Conservation (phyloP, 2,797 vertebrate genomes). For the Silurus lanzhouensis region DNA sequence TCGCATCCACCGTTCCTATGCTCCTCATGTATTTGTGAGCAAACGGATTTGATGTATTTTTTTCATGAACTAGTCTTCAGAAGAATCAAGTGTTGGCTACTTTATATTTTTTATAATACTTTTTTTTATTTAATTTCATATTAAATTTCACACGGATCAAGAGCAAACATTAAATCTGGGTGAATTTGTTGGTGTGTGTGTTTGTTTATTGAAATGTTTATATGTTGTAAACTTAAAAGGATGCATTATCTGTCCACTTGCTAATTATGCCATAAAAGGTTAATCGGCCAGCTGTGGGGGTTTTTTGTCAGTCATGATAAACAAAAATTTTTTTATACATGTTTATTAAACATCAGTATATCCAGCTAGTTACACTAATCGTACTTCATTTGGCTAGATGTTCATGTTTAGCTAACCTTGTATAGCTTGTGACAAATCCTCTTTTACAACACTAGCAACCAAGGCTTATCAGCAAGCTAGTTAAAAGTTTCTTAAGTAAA, state of each 20-base stretch:
- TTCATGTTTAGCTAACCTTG: neutral
- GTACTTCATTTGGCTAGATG: neutral
- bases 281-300: neutral
- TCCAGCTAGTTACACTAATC: neutral
- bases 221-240: neutral
- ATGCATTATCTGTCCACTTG: conserved; percentile 12
- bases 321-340: neutral
- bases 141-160: conserved; percentile 8
- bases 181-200: neutral
- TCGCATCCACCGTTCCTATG: neutral
- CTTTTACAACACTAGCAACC: neutral
- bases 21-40: neutral
- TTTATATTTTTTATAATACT: neutral
- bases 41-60: neutral
- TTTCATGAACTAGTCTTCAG: neutral
- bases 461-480: neutral
- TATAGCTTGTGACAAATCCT: too few species aligned
- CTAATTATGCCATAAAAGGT: neutral
- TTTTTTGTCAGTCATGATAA: neutral
- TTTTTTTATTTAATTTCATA: neutral
- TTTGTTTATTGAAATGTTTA: neutral
- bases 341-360: neutral
- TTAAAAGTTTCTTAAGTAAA: neutral
- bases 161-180: neutral
- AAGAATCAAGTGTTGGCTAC: neutral